Conservation (phyloP, 2,113 vertebrate species). For the Amphilophus citrinellus region DNA sequence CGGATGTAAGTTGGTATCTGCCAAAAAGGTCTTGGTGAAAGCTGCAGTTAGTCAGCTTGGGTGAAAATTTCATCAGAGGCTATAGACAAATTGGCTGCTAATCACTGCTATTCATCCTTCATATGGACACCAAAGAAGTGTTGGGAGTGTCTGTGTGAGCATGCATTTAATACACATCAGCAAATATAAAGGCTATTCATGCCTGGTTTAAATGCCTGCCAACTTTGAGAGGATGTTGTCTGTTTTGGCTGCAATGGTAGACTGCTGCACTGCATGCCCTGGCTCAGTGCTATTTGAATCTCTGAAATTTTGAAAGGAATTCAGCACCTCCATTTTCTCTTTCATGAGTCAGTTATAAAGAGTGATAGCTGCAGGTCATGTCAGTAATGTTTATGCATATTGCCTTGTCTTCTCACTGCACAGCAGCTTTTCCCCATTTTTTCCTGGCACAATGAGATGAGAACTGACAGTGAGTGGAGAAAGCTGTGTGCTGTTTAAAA, state of each 20-base stretch:
- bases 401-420: constrained; percentile 1
- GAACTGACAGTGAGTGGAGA: neutral
- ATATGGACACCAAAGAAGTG: neutral
- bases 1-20: constrained; percentile 44
- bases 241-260: neutral
- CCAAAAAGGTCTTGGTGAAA: constrained; percentile 50
- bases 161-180: constrained; percentile 23
- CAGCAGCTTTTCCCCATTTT: neutral
- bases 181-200: neutral
- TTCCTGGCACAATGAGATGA: neutral
- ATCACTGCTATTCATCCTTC: constrained; percentile 39
- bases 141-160: neutral
- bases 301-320: constrained; percentile 15
- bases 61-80: constrained; percentile 35
- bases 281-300: neutral
- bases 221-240: neutral
- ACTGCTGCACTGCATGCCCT: neutral
- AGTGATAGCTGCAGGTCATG: constrained; percentile 33
- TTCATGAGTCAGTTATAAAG: constrained; percentile 15
- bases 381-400: neutral
- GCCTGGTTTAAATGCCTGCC: neutral
- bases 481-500: neutral
- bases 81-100: constrained; percentile 50
- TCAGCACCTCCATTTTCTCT: neutral
- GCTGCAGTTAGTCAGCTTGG: constrained; percentile 35